Conservation (phyloP, 37 sponge, comb jelly and placozoan species). For the Hormiphora californensis region DNA sequence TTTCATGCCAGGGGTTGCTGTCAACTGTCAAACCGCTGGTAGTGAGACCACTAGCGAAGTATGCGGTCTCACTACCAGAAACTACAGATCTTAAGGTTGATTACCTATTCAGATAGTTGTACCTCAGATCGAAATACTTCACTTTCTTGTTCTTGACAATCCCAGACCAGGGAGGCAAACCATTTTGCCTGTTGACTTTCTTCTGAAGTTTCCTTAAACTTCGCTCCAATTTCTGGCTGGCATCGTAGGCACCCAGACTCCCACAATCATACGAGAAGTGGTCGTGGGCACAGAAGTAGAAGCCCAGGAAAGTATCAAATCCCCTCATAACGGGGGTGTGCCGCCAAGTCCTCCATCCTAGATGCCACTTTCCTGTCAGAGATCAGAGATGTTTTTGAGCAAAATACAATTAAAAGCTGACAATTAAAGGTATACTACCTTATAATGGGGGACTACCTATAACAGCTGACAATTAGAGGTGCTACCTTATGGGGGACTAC, state of each 20-base stretch:
- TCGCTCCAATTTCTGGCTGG: background rate
- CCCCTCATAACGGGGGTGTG: slow-evolving; percentile 8
- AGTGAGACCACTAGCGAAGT: no score
- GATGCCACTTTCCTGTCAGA: slow-evolving; percentile 41
- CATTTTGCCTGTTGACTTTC: no score
- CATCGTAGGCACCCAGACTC: background rate
- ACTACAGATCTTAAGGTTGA: no score
- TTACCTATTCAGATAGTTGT: background rate
- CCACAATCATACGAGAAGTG: background rate
- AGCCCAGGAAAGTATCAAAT: slow-evolving; percentile 5
- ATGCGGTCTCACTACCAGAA: no score
- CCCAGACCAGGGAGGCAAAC: background rate
- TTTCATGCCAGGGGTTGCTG: no score
- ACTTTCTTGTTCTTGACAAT: background rate
- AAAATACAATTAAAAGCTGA: background rate
- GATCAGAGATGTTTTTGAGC: background rate
- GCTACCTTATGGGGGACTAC: background rate
- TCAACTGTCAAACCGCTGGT: no score
- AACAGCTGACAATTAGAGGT: background rate
- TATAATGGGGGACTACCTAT: background rate
- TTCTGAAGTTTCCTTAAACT: no score
- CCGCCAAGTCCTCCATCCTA: slow-evolving; percentile 15
- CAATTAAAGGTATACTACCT: background rate
- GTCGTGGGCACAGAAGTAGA: slow-evolving; percentile 41
- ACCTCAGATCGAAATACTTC: slow-evolving; percentile 20